phyloP scores from a whole-genome alignment of 2,113 vertebrate genomes.

The Poicephalus meyeri region DNA sequence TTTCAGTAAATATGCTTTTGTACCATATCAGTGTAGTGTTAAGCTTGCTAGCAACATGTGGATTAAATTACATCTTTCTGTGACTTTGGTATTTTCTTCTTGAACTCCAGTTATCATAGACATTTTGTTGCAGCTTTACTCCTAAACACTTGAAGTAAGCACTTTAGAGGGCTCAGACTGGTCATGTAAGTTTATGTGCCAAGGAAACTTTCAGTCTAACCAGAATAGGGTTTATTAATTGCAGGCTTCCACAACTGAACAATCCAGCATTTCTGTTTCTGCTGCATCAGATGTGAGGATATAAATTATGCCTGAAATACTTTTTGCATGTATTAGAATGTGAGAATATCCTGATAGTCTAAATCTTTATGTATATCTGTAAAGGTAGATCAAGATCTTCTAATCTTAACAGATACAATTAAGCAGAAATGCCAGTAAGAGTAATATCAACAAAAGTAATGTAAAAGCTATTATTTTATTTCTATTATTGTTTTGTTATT shows the following conservation, averaged over 20 bases:
- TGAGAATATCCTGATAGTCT: neutral
- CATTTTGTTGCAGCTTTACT: neutral
- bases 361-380: neutral
- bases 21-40: neutral
- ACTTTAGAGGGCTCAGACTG: neutral
- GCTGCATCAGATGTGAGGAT: neutral
- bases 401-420: neutral
- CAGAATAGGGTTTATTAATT: neutral
- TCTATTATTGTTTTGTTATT: neutral
- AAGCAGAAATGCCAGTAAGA: neutral
- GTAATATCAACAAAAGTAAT: neutral
- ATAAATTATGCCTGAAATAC: neutral
- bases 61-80: neutral
- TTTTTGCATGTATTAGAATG: neutral
- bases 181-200: neutral
- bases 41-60: neutral
- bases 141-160: neutral
- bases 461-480: neutral
- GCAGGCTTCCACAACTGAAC: neutral
- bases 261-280: neutral
- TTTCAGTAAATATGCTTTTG: neutral
- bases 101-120: neutral
- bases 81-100: neutral
- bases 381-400: neutral
- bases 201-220: neutral